Percentiles rank a stretch among this genome's conserved stretches.
Conservation (phyloP, 2,113 vertebrate genomes). For the Spizaetus ornatus region DNA sequence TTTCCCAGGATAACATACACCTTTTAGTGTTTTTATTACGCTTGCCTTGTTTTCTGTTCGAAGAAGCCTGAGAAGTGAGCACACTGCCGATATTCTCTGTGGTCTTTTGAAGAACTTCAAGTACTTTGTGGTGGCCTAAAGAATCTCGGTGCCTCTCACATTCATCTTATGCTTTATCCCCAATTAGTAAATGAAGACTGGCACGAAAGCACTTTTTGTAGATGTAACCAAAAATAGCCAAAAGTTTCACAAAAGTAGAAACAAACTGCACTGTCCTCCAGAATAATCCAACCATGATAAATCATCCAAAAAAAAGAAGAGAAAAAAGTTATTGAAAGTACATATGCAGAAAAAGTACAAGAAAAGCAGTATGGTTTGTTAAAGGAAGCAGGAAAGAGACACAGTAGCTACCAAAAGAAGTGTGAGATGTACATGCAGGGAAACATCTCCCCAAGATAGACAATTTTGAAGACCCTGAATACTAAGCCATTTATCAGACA, state of each 20-base stretch:
- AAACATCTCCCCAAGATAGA: not conserved
- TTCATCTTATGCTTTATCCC: not conserved
- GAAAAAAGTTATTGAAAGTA: not conserved
- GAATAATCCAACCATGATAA: not conserved
- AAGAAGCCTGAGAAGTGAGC: not conserved
- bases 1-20: not conserved
- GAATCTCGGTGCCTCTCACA: not conserved
- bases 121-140: not conserved
- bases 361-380: not conserved
- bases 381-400: not conserved
- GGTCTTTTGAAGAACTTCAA: not conserved
- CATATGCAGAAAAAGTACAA: not conserved
- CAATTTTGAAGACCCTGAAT: not conserved
- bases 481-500: not conserved
- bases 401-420: not conserved
- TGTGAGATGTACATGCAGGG: not conserved
- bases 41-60: not conserved
- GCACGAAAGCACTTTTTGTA: not conserved
- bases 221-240: not conserved
- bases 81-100: accelerated
- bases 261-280: not conserved
- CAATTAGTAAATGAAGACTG: not conserved
- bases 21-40: not conserved
- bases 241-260: not conserved
- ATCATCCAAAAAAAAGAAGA: not conserved